phyloP scores from a whole-genome alignment of 2,113 vertebrate species.

The Aix galericulata region DNA sequence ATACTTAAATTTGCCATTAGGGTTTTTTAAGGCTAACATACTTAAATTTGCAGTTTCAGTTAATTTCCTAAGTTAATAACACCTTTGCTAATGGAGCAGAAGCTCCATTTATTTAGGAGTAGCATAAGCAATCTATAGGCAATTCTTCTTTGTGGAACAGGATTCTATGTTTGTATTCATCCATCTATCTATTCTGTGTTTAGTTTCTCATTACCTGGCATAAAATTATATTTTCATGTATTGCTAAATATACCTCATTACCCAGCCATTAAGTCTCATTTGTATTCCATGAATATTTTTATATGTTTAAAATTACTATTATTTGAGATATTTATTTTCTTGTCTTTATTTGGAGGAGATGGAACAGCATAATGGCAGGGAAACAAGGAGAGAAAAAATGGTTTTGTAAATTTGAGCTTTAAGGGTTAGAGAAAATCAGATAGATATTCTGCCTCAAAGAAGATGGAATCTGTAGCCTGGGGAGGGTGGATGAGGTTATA shows the following conservation, averaged over 20 bases:
- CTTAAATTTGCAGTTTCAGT: neutral
- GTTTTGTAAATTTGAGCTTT: neutral
- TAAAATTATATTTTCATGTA: neutral
- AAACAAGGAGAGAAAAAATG: neutral
- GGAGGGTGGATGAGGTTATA: constrained; percentile 13
- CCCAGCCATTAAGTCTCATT: neutral
- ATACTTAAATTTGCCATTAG: neutral
- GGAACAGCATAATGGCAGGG: neutral
- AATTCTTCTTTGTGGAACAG: neutral
- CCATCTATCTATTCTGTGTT: neutral
- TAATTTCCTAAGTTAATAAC: neutral
- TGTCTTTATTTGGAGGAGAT: neutral
- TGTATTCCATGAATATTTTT: neutral
- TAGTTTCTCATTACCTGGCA: neutral
- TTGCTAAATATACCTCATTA: neutral
- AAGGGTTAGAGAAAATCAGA: constrained; percentile 1
- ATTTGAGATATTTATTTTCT: neutral
- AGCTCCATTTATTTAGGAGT: neutral
- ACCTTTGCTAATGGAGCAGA: neutral
- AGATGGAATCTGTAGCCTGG: neutral
- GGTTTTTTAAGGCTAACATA: neutral
- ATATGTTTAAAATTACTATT: neutral
- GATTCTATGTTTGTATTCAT: neutral
- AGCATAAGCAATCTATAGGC: neutral
- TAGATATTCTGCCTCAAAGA: neutral